Evolutionary conservation across 2,888 invertebrate species (phyloP), one percentile per base, ranked within the genome.

Genomic region (Microctonus brassicae): DNA sequence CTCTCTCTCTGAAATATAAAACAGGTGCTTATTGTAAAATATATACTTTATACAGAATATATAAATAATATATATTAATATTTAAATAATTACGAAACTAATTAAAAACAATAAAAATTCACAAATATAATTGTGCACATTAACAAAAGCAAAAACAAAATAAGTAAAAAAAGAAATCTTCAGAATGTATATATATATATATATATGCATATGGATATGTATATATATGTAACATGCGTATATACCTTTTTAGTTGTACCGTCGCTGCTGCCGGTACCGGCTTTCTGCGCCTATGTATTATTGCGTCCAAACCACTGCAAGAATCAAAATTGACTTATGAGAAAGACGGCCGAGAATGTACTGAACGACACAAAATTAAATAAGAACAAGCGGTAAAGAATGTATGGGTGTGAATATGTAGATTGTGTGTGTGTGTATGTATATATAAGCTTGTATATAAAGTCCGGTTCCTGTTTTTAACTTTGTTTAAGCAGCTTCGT

Each of bases 181-280:
- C 26, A 6, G 5, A 26, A 57, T 26, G 26, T 57, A 52, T 52
- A 22, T 52, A 17, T 10, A 13, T 47, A 17, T 13, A 17, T 47
- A 47, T 4, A n/a, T n/a, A n/a, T n/a, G 5, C 17, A 17, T 20
- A 17, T 10, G 20, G 20, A 33, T 6, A 47, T 10, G 11, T 10
- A 47, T 47, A 17, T 47, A 13, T 47, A 17, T 13, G 11, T 47
- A 55, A 26, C 26, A 10, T 13, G 26, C 11, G 5, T 13, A 39
- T 57, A 10, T 34, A 58, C 58, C 58, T 58, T 33, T 58, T 34
- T 33, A 2, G 13, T 57, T n/a, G 26, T 58, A 13, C 34, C 26
- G 58, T 34, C 17, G n/a, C 13, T n/a, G n/a, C 13, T n/a, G 52
- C 68, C 68, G 68, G 68, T 68, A 68, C 68, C 68, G 68, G 68